Conservation (phyloP, 2,797 vertebrate genomes). For the Morus bassanus region DNA sequence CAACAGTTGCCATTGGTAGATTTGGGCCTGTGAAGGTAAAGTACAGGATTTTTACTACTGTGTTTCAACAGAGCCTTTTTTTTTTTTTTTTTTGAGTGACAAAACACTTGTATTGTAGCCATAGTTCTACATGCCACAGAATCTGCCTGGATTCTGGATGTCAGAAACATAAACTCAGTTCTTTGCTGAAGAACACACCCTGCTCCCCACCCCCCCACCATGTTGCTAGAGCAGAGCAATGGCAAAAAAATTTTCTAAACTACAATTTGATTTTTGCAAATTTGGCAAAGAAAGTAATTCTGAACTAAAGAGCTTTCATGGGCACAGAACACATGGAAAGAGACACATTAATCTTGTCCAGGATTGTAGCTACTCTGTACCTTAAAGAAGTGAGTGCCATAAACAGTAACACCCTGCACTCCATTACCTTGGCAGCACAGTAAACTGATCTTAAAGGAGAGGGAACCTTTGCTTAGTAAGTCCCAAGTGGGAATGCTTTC, state of each 20-base stretch:
- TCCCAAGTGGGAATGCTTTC: not conserved
- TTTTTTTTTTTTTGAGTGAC: not conserved
- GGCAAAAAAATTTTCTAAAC: not conserved
- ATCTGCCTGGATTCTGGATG: not conserved
- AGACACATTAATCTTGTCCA: no score
- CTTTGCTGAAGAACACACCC: not conserved
- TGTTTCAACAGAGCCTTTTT: not conserved
- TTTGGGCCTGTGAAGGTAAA: slow-evolving; percentile 81
- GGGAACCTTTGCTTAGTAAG: not conserved
- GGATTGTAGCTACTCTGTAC: no score
- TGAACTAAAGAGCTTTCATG: not conserved
- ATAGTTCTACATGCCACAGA: not conserved
- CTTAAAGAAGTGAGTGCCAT: not conserved
- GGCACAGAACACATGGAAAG: not conserved
- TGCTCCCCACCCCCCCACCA: no score
- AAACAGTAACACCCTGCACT: not conserved
- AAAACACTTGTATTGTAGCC: not conserved
- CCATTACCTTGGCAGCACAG: not conserved
- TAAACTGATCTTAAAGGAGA: not conserved
- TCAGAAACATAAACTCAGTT: not conserved
- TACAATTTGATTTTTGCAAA: not conserved
- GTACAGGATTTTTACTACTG: not conserved
- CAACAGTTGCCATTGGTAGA: slow-evolving; percentile 95
- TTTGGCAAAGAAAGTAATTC: not conserved
- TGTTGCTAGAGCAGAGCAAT: not conserved